phyloP scores from a whole-genome alignment of 2,888 invertebrate genomes.

The Spodoptera exigua region DNA sequence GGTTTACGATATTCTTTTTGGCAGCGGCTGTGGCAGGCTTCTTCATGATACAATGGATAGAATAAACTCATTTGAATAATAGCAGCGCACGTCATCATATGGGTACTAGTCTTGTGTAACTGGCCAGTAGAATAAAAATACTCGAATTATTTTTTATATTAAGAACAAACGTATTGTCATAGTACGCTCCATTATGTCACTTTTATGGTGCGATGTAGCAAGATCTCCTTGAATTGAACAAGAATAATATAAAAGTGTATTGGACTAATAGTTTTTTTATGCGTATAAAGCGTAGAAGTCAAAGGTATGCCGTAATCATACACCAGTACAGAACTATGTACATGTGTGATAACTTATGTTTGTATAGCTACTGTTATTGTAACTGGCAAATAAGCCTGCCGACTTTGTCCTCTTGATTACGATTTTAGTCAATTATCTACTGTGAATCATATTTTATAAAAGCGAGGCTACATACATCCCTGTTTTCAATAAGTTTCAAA shows the following conservation, averaged over 20 bases:
- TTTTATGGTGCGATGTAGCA: slow-evolving; percentile 1
- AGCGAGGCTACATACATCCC: neutral
- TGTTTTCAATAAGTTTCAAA: neutral
- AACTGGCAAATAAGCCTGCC: slow-evolving; percentile 8
- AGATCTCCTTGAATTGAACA: slow-evolving; percentile 15
- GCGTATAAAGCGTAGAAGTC: slow-evolving; percentile 20
- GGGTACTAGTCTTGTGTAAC: slow-evolving; percentile 6
- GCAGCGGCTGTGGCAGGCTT: slow-evolving; percentile 13
- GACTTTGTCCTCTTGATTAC: slow-evolving; percentile 17
- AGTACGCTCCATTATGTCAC: slow-evolving; percentile 11
- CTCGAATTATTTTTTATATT: slow-evolving; percentile 15
- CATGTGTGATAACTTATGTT: slow-evolving; percentile 45
- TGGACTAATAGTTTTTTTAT: slow-evolving; percentile 28
- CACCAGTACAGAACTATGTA: slow-evolving; percentile 5
- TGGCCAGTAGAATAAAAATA: slow-evolving; percentile 15
- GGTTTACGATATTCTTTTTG: slow-evolving; percentile 27
- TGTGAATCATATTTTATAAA: slow-evolving; percentile 9
- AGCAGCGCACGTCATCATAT: slow-evolving; percentile 41
- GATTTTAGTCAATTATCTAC: slow-evolving; percentile 13
- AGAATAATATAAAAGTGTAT: slow-evolving; percentile 7
- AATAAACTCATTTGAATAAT: slow-evolving; percentile 59
- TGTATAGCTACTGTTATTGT: slow-evolving; percentile 27
- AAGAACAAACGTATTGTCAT: slow-evolving; percentile 14
- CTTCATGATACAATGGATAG: slow-evolving; percentile 46
- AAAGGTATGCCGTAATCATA: slow-evolving; percentile 38